These are phyloP conservation scores for Myzus persicae DNA, from an alignment of 1,140 invertebrate species.

Conservation along the genomic window DNA sequence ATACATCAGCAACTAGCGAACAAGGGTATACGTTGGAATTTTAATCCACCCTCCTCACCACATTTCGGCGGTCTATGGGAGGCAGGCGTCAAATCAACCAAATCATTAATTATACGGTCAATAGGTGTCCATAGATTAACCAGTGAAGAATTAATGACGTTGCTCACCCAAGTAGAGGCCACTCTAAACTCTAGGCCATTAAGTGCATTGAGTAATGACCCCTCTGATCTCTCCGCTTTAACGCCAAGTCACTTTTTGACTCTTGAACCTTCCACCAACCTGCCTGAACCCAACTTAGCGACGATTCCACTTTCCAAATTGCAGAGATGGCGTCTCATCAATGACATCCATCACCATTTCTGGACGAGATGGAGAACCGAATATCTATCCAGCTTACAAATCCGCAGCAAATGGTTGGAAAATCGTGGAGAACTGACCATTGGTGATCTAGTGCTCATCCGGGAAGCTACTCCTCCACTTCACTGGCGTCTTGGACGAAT, in stretches of 20 bases:
- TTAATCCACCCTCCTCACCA: constrained; percentile 62
- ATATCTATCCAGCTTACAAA: constrained; percentile 62
- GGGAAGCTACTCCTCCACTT: background rate
- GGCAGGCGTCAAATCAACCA: constrained; percentile 50
- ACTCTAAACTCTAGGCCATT: constrained; percentile 64
- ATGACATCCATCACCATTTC: constrained; percentile 61
- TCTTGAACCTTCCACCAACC: constrained; percentile 38
- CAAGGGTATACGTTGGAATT: constrained; percentile 62
- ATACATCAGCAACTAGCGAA: background rate
- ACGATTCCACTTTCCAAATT: constrained; percentile 59
- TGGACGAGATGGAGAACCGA: constrained; percentile 62
- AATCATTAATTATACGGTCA: constrained; percentile 59
- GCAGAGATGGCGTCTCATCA: constrained; percentile 59
- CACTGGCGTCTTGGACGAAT: constrained; percentile 50
- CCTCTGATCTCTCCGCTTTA: constrained; percentile 61
- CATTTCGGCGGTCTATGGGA: too few species aligned
- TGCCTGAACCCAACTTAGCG: constrained; percentile 52
- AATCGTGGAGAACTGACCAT: background rate
- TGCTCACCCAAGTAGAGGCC: constrained; percentile 62
- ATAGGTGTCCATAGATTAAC: background rate
- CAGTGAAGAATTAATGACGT: constrained; percentile 61
- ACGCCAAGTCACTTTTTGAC: constrained; percentile 63
- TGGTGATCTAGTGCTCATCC: background rate
- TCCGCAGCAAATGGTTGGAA: constrained; percentile 62
- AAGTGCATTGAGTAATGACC: constrained; percentile 62